These are phyloP conservation scores for Scaptomyza caliginosa DNA, from an alignment of 2,888 invertebrate species.

Conservation along the genomic window DNA sequence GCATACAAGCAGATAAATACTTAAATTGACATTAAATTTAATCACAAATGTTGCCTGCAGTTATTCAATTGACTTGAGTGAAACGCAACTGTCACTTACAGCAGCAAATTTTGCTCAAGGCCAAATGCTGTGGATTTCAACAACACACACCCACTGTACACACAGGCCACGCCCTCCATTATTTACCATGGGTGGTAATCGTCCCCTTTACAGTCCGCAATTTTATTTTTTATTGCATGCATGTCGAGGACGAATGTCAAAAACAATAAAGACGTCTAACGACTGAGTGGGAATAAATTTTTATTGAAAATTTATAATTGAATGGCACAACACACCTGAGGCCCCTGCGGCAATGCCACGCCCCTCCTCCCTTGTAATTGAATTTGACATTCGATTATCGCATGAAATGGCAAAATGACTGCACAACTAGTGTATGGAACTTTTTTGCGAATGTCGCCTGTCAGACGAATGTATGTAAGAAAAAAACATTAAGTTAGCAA, in stretches of 20 bases:
- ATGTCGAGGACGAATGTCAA: constrained; percentile 59
- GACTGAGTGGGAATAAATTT: constrained; percentile 49
- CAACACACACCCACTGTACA: constrained; percentile 15
- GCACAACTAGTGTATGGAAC: neutral
- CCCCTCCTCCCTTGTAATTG: constrained; percentile 45
- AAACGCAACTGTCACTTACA: constrained; percentile 61
- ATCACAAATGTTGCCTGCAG: constrained; percentile 18
- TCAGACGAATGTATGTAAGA: constrained; percentile 37
- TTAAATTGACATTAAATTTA: neutral
- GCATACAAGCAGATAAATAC: neutral
- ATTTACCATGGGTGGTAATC: constrained; percentile 16
- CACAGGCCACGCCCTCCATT: constrained; percentile 37
- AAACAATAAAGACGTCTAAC: constrained; percentile 60
- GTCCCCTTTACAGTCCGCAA: constrained; percentile 24
- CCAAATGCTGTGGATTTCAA: constrained; percentile 17
- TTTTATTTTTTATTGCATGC: constrained; percentile 12
- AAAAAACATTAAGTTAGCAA: constrained; percentile 11
- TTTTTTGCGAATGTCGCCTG: neutral
- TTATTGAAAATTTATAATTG: constrained; percentile 82
- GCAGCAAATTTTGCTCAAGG: constrained; percentile 38
- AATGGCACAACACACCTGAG: constrained; percentile 79
- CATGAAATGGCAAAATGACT: constrained; percentile 33
- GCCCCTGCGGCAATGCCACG: constrained; percentile 32
- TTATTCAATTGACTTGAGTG: constrained; percentile 61
- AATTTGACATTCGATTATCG: constrained; percentile 64